These are phyloP conservation scores for Reticulitermes lucifugus DNA, from an alignment of 2,888 invertebrate species.

Conservation along the genomic window DNA sequence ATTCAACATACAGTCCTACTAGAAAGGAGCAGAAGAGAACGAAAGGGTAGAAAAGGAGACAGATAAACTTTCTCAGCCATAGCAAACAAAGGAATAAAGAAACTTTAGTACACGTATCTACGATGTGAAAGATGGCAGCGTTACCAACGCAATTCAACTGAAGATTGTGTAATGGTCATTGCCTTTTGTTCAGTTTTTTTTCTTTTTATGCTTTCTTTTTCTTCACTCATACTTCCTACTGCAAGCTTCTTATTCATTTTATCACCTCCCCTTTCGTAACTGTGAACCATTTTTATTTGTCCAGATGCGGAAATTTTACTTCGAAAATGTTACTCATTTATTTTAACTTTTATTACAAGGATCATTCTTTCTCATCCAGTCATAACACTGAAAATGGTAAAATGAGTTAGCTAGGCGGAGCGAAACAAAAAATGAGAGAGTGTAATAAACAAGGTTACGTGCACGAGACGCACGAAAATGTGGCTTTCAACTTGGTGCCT, in stretches of 20 bases:
- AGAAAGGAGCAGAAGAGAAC: neutral
- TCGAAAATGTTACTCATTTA: slow-evolving; percentile 39
- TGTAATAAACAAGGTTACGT: neutral
- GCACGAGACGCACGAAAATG: too few relatives aligned
- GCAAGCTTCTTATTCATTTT: neutral
- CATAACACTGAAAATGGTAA: neutral
- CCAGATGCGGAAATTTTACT: slow-evolving; percentile 42
- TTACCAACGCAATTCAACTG: slow-evolving; percentile 15
- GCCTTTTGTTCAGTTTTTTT: slow-evolving; percentile 42
- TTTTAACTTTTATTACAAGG: slow-evolving; percentile 28
- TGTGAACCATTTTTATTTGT: slow-evolving; percentile 47
- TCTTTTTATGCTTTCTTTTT: slow-evolving; percentile 28
- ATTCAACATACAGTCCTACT: slow-evolving; percentile 16
- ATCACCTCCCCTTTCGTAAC: slow-evolving; percentile 20
- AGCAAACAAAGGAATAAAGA: slow-evolving; percentile 35
- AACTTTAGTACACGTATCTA: slow-evolving; percentile 34
- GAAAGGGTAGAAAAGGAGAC: neutral
- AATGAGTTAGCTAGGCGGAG: neutral
- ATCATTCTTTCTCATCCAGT: slow-evolving; percentile 22
- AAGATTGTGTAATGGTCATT: slow-evolving; percentile 49
- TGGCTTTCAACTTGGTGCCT: too few relatives aligned
- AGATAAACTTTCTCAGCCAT: slow-evolving; percentile 9
- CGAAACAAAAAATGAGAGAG: neutral
- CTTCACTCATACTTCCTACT: neutral
- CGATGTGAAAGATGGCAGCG: slow-evolving; percentile 45